phyloP scores from a whole-genome alignment of 92 coral and sea anemone genomes.

The Epizoanthus rinbou region DNA sequence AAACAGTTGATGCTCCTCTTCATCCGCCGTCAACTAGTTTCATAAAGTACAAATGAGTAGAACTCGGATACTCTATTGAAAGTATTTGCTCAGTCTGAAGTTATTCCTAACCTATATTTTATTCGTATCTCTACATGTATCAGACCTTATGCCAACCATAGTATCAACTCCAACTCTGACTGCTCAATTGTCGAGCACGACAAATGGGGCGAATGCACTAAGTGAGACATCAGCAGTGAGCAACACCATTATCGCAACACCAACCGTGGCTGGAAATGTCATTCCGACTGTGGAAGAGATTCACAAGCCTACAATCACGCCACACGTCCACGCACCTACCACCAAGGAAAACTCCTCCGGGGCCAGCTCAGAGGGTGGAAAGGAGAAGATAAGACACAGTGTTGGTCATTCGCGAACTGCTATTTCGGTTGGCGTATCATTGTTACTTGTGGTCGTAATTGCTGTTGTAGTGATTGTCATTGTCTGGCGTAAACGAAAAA shows the following conservation, averaged over 20 bases:
- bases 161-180: not conserved
- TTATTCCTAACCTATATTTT: not conserved
- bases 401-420: not conserved
- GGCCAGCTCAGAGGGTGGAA: not conserved
- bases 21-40: too few species aligned
- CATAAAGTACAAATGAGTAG: too few species aligned
- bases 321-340: not conserved
- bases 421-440: conserved; percentile 3
- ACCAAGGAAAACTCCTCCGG: not conserved
- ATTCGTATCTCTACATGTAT: not conserved
- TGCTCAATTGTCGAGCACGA: not conserved
- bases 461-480: not conserved
- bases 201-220: too few species aligned
- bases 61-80: too few species aligned
- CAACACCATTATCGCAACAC: not conserved
- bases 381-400: not conserved
- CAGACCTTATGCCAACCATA: conserved; percentile 1
- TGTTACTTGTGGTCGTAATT: not conserved
- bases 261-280: not conserved
- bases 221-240: not conserved
- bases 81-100: too few species aligned
- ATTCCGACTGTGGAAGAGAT: not conserved
- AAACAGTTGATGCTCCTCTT: too few species aligned
- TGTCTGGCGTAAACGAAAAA: conserved; percentile 20
- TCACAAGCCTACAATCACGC: not conserved